Evolutionary conservation across 92 coral and sea anemone species (phyloP).

Genomic region (Zoanthus solanderi): DNA sequence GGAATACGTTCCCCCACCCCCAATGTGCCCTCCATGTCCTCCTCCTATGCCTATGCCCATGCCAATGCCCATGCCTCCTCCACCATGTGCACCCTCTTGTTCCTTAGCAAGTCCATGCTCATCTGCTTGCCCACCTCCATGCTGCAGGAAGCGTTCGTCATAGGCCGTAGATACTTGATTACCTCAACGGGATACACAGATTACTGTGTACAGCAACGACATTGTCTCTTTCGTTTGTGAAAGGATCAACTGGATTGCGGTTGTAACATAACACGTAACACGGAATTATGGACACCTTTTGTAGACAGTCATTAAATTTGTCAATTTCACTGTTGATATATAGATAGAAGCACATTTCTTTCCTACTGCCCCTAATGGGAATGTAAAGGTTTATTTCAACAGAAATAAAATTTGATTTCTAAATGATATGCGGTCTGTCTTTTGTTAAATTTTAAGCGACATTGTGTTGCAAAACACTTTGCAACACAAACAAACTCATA

Average conservation of each 20-base stretch:
- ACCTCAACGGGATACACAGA: constrained; percentile 29
- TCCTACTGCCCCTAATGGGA: constrained; percentile 1
- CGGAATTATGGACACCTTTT: constrained; percentile 26
- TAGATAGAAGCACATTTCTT: constrained; percentile 13
- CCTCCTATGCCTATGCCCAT: constrained; percentile 66
- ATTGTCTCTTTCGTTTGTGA: constrained; percentile 38
- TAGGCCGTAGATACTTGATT: constrained; percentile 37
- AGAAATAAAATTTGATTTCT: constrained; percentile 37
- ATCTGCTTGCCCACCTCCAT: constrained; percentile 67
- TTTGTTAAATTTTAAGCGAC: background rate
- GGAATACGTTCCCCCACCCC: constrained; percentile 93
- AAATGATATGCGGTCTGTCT: constrained; percentile 7
- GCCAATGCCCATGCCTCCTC: background rate
- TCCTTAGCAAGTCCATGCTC: constrained; percentile 14
- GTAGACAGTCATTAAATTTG: constrained; percentile 28
- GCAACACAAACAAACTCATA: background rate
- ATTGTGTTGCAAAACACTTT: background rate
- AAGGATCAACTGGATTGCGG: constrained; percentile 3
- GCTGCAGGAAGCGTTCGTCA: constrained; percentile 88
- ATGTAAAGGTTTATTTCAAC: constrained; percentile 34
- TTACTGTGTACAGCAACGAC: constrained; percentile 39
- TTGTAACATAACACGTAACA: constrained; percentile 27
- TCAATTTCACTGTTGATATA: constrained; percentile 26
- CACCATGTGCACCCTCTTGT: constrained; percentile 18
- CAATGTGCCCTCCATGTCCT: constrained; percentile 81